phyloP scores from a whole-genome alignment of 2,888 invertebrate genomes.

The Steinernema carpocapsae region DNA sequence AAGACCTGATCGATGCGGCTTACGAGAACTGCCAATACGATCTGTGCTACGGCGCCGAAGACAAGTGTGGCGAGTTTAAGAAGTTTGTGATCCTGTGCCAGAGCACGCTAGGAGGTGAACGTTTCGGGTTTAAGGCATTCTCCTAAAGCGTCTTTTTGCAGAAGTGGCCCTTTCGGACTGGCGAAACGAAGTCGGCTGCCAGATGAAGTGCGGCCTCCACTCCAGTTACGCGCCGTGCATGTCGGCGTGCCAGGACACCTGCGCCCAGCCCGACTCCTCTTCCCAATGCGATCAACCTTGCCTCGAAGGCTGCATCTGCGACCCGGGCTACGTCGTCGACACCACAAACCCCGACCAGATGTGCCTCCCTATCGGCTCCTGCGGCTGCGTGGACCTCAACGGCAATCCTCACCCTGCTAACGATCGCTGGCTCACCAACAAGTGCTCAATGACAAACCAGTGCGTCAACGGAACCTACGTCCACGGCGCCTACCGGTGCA shows the following conservation, averaged over 20 bases:
- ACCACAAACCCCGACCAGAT: constrained; percentile 42
- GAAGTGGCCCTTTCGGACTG: constrained; percentile 37
- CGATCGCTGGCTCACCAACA: constrained; percentile 53
- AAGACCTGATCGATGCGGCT: constrained; percentile 45
- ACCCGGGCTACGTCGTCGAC: constrained; percentile 61
- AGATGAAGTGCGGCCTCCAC: constrained; percentile 49
- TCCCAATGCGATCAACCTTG: constrained; percentile 46
- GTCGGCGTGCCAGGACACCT: constrained; percentile 59
- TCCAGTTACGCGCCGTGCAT: constrained; percentile 49
- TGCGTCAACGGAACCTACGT: constrained; percentile 55
- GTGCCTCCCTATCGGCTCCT: constrained; percentile 35
- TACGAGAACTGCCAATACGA: constrained; percentile 59
- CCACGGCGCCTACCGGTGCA: constrained; percentile 46
- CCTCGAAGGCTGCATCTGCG: constrained; percentile 67
- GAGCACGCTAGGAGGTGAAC: background rate
- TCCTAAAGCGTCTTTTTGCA: constrained; percentile 23
- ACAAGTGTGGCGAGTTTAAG: constrained; percentile 29
- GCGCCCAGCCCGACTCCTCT: constrained; percentile 45
- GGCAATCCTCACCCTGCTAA: constrained; percentile 55
- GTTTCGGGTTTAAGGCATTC: background rate
- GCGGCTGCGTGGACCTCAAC: constrained; percentile 59
- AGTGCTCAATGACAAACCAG: constrained; percentile 51
- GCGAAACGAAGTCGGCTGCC: constrained; percentile 46
- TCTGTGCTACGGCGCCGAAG: constrained; percentile 47
- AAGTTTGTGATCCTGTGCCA: constrained; percentile 15